A percentile compares a stretch with the other conserved stretches of the same genome.
Evolutionary conservation across 2,113 vertebrate species (phyloP).

Genomic region (Anhinga anhinga): DNA sequence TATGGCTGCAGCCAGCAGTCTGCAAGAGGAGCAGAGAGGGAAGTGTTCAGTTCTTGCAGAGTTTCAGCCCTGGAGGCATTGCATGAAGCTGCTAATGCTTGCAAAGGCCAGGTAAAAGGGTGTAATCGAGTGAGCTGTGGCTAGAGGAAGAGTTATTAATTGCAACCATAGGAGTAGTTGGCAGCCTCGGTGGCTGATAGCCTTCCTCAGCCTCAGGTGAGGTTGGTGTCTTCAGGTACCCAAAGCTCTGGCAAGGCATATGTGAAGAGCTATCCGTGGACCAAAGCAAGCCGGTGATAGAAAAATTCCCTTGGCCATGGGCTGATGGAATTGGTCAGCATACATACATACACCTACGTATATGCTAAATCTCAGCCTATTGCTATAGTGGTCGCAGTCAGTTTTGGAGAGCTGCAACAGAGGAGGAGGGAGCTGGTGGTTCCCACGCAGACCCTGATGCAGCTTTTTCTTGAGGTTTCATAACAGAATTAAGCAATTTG

Average conservation of each 20-base stretch:
- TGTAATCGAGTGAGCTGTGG: neutral
- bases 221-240: neutral
- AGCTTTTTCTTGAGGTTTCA: conserved; percentile 43
- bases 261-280: neutral
- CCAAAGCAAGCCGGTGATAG: neutral
- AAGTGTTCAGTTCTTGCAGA: conserved; percentile 36
- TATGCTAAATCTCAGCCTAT: neutral
- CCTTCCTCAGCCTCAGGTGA: neutral
- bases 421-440: neutral
- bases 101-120: neutral
- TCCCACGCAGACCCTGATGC: neutral
- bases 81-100: neutral
- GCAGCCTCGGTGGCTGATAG: neutral
- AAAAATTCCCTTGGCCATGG: neutral
- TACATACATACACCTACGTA: too few relatives aligned
- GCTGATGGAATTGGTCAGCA: neutral
- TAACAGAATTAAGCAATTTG: conserved; percentile 70
- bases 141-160: conserved; percentile 21
- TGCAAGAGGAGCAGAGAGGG: conserved; percentile 17
- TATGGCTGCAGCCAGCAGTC: conserved; percentile 22
- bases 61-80: conserved; percentile 43
- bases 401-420: neutral
- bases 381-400: neutral
- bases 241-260: neutral
- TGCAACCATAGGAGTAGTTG: neutral